A percentile compares a stretch with the other conserved stretches of the same genome.
These are phyloP conservation scores for Conistra vaccinii DNA, from an alignment of 2,888 invertebrate species.

Conservation along the genomic window DNA sequence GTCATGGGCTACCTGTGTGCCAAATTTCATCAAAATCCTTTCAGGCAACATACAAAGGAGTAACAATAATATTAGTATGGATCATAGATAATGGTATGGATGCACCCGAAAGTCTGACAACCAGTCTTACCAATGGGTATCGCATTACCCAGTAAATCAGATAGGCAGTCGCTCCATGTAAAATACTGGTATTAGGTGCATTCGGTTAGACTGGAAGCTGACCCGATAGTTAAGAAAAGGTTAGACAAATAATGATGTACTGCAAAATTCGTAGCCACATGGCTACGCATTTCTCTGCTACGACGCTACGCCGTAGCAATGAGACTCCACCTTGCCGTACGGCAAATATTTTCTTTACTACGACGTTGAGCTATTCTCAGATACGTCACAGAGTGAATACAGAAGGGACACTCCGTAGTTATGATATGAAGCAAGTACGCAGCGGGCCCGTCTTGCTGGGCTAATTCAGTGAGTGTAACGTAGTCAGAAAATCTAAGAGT, in stretches of 20 bases:
- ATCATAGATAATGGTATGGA: too few species aligned
- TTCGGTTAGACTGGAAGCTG: neutral
- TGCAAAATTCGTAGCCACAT: neutral
- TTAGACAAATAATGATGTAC: neutral
- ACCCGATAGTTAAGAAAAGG: neutral
- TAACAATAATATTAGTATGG: too few species aligned
- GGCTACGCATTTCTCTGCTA: conserved; percentile 4
- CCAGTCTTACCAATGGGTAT: neutral
- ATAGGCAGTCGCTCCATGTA: neutral
- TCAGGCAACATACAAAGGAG: neutral
- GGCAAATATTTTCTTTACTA: too few species aligned
- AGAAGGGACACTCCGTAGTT: too few species aligned
- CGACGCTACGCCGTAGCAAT: conserved; percentile 4
- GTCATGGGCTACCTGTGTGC: neutral
- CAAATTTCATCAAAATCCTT: neutral
- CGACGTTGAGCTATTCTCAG: too few species aligned
- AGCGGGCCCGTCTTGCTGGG: too few species aligned
- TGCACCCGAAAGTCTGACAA: neutral
- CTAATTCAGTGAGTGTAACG: too few species aligned
- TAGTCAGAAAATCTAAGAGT: too few species aligned
- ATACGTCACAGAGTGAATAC: too few species aligned
- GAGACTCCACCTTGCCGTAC: neutral
- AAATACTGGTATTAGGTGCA: neutral
- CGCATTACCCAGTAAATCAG: neutral
- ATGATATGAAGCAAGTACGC: too few species aligned